Evolutionary conservation across 2,113 vertebrate genomes (phyloP).

Genomic region (Erythrocercus mccallii): DNA sequence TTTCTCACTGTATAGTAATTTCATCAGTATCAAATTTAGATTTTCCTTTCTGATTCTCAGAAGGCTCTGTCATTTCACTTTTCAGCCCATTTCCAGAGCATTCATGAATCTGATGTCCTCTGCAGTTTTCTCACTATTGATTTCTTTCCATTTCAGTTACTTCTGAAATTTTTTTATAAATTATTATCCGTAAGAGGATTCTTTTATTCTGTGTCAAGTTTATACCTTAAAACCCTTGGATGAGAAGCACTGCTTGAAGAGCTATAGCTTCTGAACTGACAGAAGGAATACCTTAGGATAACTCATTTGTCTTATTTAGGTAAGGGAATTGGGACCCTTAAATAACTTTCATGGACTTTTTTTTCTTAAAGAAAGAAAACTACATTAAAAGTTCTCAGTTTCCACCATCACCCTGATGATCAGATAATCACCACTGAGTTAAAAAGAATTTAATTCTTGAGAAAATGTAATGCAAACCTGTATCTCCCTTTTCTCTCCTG

Average conservation of each 20-base stretch:
- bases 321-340: neutral
- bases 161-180: neutral
- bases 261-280: neutral
- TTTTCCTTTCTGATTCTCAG: neutral
- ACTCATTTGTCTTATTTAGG: neutral
- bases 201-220: neutral
- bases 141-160: neutral
- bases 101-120: neutral
- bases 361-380: neutral
- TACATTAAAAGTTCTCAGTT: neutral
- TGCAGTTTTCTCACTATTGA: neutral
- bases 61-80: neutral
- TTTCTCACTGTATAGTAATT: neutral
- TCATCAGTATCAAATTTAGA: neutral
- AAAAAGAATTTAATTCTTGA: neutral
- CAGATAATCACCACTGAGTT: neutral
- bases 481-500: neutral
- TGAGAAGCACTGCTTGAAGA: neutral
- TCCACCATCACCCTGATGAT: neutral
- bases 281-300: neutral
- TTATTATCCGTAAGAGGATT: neutral
- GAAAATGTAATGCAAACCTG: neutral
- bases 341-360: neutral
- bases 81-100: neutral
- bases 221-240: neutral